Base-by-base conservation (phyloP, 2,797 vertebrate genomes). In the Rallus crepitans region DNA sequence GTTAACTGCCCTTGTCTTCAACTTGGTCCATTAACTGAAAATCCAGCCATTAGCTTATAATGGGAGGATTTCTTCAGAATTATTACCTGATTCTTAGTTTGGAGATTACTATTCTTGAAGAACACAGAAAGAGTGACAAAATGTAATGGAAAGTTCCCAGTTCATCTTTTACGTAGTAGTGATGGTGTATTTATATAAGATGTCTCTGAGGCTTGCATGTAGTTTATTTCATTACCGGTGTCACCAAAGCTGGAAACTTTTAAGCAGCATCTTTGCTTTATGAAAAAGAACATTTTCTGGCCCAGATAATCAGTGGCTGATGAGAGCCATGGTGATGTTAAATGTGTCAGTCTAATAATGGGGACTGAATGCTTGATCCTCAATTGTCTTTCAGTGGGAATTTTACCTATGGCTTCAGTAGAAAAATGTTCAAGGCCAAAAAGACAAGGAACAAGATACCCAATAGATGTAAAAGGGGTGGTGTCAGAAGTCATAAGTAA, bases 1-100 rank as follows among this genome's bases (percentile, higher is more conserved):
- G 40, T 82, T 97, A 97, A 90, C 85, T 97, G 42, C 88, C 59
- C 65, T 96, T 97, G 90, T 97, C 65, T 95, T 94, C 83, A 73
- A 71, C 31, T 84, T 94, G 70, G 73, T 90, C 81, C 88, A 91
- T 92, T 91, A 95, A 94, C 65, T 94, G 61, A 96, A 97, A 96
- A 89, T 89, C 91, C 88, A 95, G 24, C 42, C 59, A 56, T 81
- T 95, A 82, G 55, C 83, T 82, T 78, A 37, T 81, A 96, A 96
- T 79, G 45, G 64, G 39, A 85, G 85, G 88, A 89, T 96, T 97
- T 96, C 61, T 94, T 88, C 63, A 75, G 88, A 93, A 91, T 96
- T 63, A 94, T 93, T 96, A 56, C 84, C 66, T 70, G 57, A 59
- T 68, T 85, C 57, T 89, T 53, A 76, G 15, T 48, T 93, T 89